Evolutionary conservation across 1,140 invertebrate genomes (phyloP).

Genomic region (Papilio helenus): DNA sequence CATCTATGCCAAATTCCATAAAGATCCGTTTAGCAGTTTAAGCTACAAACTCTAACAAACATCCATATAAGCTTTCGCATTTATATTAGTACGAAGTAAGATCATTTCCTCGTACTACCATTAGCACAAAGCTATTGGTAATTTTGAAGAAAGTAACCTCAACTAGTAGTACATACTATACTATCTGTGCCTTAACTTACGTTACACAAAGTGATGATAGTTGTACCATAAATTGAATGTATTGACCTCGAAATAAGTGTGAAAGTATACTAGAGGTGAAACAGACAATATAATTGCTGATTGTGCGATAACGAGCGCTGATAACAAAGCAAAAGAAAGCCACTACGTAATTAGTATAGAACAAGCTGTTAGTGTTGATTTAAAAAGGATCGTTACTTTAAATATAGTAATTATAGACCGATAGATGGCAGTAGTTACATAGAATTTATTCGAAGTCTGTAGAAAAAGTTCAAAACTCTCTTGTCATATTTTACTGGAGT

Average conservation of each 20-base stretch:
- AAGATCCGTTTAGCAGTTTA: no score
- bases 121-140: neutral
- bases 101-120: no score
- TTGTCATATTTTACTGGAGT: no score
- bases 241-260: conserved; percentile 3
- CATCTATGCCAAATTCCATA: no score
- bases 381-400: neutral
- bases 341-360: neutral
- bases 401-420: neutral
- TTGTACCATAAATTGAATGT: neutral
- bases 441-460: neutral
- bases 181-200: neutral
- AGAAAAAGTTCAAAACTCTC: neutral
- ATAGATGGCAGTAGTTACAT: neutral
- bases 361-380: neutral
- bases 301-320: neutral
- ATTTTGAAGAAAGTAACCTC: neutral
- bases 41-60: no score
- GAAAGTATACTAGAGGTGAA: neutral
- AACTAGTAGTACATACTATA: no score
- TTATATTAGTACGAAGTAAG: no score
- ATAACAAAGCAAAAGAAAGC: conserved; percentile 17
- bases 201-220: neutral
- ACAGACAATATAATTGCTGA: conserved; percentile 14
- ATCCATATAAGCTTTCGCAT: no score